A percentile compares a stretch with the other conserved stretches of the same genome.
Conservation (phyloP, 1,140 invertebrate genomes). For the Macrobrachium rosenbergii region DNA sequence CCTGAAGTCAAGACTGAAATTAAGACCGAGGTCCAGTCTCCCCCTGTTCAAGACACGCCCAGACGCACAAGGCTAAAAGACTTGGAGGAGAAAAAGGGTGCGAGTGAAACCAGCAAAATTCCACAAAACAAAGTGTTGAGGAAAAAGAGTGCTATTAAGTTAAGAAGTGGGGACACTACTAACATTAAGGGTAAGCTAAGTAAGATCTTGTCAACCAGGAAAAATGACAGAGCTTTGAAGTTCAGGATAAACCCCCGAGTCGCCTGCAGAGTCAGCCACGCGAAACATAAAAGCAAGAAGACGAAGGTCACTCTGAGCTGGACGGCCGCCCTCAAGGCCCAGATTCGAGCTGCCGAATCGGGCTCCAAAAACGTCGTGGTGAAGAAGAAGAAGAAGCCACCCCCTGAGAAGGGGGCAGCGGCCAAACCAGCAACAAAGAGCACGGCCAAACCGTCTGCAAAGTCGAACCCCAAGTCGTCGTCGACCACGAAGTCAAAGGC, state of each 20-base stretch:
- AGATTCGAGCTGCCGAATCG: slow-evolving; percentile 55
- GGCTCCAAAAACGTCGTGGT: slow-evolving; percentile 16
- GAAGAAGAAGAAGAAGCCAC: slow-evolving; percentile 1
- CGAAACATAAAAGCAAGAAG: slow-evolving; percentile 43
- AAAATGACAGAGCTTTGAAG: slow-evolving; percentile 19
- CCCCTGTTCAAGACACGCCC: neutral
- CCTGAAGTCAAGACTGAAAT: neutral
- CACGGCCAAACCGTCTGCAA: no score
- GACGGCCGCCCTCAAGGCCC: slow-evolving; percentile 64
- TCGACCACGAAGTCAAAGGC: neutral
- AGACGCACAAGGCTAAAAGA: neutral
- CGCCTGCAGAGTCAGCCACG: no score
- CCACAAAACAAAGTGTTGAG: no score
- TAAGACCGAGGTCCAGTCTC: neutral
- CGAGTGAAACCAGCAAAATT: neutral
- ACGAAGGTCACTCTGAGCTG: slow-evolving; percentile 64
- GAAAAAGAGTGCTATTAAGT: no score
- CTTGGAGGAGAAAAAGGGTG: neutral
- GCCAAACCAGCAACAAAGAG: no score
- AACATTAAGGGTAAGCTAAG: no score
- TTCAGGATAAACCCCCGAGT: no score
- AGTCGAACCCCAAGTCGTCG: slow-evolving; percentile 10
- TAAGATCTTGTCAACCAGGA: neutral
- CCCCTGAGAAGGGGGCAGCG: neutral
- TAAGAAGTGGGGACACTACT: no score